Percentiles rank a stretch among this genome's conserved stretches.
phyloP scores from a whole-genome alignment of 2,797 vertebrate genomes.

The Alauda arvensis region DNA sequence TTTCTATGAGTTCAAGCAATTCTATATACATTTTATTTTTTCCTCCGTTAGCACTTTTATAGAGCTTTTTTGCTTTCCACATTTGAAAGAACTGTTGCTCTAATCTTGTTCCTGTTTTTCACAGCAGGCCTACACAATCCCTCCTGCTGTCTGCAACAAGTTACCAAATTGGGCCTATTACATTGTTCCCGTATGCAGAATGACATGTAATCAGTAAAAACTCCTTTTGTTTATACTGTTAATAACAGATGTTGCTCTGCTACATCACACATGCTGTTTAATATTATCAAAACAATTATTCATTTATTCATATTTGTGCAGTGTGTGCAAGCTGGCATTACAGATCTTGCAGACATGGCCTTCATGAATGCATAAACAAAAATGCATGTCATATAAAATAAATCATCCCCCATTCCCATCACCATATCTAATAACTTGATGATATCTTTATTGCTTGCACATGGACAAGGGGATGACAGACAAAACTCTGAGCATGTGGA shows the following conservation, averaged over 20 bases:
- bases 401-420: constrained; percentile 29
- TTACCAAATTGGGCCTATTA: constrained; percentile 25
- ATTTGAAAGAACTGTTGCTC: constrained; percentile 33
- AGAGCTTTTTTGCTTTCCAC: not conserved
- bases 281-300: constrained; percentile 76
- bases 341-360: constrained; percentile 56
- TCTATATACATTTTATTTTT: not conserved
- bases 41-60: not conserved
- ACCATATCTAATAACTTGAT: not conserved
- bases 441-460: not conserved
- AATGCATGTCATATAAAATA: constrained; percentile 40
- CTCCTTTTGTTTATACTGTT: constrained; percentile 67
- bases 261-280: constrained; percentile 72
- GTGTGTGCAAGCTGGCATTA: constrained; percentile 62
- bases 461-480: not conserved
- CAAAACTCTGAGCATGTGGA: not conserved
- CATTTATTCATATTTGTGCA: constrained; percentile 69
- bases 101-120: constrained; percentile 51
- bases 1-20: not conserved
- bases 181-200: constrained; percentile 37
- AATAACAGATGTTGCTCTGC: constrained; percentile 71
- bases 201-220: constrained; percentile 36
- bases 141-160: not conserved
- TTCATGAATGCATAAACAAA: constrained; percentile 57
- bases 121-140: constrained; percentile 42